Evolutionary conservation across 64 coral and sea anemone genomes (phyloP), one percentile per base, ranked within the genome.

Genomic region (Pachyseris speciosa): DNA sequence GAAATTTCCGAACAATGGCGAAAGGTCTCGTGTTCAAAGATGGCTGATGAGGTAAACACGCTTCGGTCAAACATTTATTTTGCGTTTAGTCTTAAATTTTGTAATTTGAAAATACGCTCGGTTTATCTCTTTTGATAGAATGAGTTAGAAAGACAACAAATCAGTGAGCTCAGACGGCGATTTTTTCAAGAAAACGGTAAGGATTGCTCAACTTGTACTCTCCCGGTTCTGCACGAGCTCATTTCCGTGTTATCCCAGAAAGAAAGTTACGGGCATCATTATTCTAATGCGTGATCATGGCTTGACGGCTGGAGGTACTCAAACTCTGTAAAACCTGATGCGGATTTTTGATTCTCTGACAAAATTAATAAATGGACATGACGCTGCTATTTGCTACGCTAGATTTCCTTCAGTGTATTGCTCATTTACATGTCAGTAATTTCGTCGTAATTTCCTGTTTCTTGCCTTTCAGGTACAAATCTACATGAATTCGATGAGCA

Each of bases 151-250:
- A 53, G 15, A 42, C 15, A 86, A 28, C 63, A 26, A 31, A 86
- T 86, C 83, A 53, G 20, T 11, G 83, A 86, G 64, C 83, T 86
- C 2, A 48, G 83, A 6, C 83, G 16, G 31, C 61, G 83, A 37
- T 86, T 86, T 86, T 86, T 86, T 38, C 83, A 51, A 4, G 83
- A 86, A 69, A 69, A 86, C 25, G 83, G 83, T 86, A 34, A 86
- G 63, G 19, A 0, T 47, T 47, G 44, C 7, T 47, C 13, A 28
- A 25, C 22, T 29, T 1, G 10, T 65, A 10, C 22, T 1, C 22
- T 26, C 24, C 22, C 10, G 7, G 10, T 29, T 27, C 0, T 65
- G 22, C 61, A 65, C 24, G 9, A 25, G 61, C 61, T 26, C 25
- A 29, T 65, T 0, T 8, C 5, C 10, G n/a, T 65, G 2, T 47